Evolutionary conservation across 2,113 vertebrate genomes (phyloP), one percentile per base, ranked within the genome.

Genomic region (Scatophagus argus): DNA sequence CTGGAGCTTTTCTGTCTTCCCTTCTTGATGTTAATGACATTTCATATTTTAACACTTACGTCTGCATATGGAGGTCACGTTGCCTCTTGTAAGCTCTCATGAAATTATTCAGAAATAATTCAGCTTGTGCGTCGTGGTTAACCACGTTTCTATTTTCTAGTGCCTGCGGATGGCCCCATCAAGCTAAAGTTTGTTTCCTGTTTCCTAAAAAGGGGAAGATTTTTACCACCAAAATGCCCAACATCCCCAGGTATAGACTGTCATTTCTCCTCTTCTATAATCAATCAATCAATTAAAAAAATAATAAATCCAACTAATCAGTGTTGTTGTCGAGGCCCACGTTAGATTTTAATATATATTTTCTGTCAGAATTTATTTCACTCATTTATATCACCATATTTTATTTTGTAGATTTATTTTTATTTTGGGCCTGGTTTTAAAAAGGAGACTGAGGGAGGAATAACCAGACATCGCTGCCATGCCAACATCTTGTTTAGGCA

Each of bases 221-320:
- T 82, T 86, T 88, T 88, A n/a, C 83, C 81, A 83, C 56, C 85
- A n/a, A n/a, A n/a, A n/a, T n/a, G n/a, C 89, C 89, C 85, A 87
- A 87, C 92, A 87, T 79, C 71, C 87, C 64, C 93, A 94, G 93
- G 92, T 94, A 93, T 86, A 88, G 46, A 83, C 47, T 74, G 47
- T 14, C 39, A 58, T 87, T 87, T 88, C 59, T 88, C 58, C 64
- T 84, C 44, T 88, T 83, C 23, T 83, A 41, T 65, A 43, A 81
- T 54, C 21, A 47, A 5, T 21, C 3, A 54, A n/a, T n/a, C n/a
- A 43, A 34, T 21, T 6, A 49, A 1, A 49, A n/a, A 0, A 21
- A 46, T 21, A 17, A 59, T 16, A 38, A 51, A 36, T 10, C 29
- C n/a, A n/a, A 6, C n/a, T 6, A 25, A 36, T 19, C 29, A 55